phyloP scores from a whole-genome alignment of 2,888 invertebrate species.

The Eumerus sabulonum region DNA sequence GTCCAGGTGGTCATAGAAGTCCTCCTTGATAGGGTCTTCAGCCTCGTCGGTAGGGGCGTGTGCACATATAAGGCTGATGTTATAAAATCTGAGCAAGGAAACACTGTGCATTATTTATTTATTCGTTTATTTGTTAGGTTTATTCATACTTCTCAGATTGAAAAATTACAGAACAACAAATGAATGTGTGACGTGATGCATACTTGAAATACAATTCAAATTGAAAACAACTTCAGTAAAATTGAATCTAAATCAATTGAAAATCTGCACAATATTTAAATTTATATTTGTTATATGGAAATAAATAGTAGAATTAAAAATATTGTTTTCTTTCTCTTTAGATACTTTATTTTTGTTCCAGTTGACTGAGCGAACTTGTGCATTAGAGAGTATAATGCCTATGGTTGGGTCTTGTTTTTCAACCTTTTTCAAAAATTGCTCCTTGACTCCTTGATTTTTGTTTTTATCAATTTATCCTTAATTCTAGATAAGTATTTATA shows the following conservation, averaged over 20 bases:
- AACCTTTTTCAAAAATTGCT: slow-evolving; percentile 13
- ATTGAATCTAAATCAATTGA: slow-evolving; percentile 45
- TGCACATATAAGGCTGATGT: too few relatives aligned
- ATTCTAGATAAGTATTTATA: slow-evolving; percentile 61
- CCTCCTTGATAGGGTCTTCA: too few relatives aligned
- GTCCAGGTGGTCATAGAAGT: too few relatives aligned
- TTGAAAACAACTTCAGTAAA: slow-evolving; percentile 37
- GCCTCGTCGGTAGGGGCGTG: too few relatives aligned
- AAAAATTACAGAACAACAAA: slow-evolving; percentile 64
- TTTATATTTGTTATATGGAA: slow-evolving; percentile 22
- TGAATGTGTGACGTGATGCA: slow-evolving; percentile 57
- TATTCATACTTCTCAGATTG: slow-evolving; percentile 57
- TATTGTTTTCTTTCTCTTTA: not conserved
- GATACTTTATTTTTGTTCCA: not conserved
- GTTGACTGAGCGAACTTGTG: too few relatives aligned
- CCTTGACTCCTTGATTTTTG: slow-evolving; percentile 22
- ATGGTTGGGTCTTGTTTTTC: not conserved
- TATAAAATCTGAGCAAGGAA: too few relatives aligned
- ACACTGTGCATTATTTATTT: too few relatives aligned
- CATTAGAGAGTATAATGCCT: slow-evolving; percentile 1
- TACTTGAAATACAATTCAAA: slow-evolving; percentile 49
- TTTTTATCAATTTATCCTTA: slow-evolving; percentile 44
- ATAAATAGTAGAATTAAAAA: slow-evolving; percentile 19
- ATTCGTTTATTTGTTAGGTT: slow-evolving; percentile 40
- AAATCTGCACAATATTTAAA: slow-evolving; percentile 1